Percentiles rank a stretch among this genome's conserved stretches.
Evolutionary conservation across 2,797 vertebrate species (phyloP).

Genomic region (Heliangelus exortis): DNA sequence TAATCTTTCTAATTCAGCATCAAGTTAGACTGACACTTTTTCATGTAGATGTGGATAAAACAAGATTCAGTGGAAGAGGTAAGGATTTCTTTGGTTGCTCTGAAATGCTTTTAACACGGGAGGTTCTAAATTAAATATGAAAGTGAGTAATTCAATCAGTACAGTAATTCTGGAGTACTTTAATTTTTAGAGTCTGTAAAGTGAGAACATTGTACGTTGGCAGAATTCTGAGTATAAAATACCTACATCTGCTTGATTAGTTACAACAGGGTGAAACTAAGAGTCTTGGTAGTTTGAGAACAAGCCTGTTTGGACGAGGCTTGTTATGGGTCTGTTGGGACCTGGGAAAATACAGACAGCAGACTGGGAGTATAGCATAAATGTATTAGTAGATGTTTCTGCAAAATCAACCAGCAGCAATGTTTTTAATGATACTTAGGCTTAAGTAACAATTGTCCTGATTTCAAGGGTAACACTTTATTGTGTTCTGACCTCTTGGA

Average conservation of each 20-base stretch:
- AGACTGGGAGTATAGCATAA: background rate
- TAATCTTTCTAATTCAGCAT: background rate
- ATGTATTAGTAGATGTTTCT: background rate
- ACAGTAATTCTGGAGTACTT: background rate
- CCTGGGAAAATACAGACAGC: background rate
- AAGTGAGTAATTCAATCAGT: background rate
- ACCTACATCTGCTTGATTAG: background rate
- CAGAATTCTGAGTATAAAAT: background rate
- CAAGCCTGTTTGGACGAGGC: background rate
- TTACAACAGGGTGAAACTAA: background rate
- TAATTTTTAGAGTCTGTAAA: background rate
- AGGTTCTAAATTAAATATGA: background rate
- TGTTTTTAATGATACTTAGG: background rate
- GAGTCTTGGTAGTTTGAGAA: background rate
- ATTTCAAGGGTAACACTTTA: background rate
- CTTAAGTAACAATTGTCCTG: background rate
- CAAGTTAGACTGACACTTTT: background rate
- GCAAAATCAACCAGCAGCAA: background rate
- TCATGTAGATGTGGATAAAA: background rate
- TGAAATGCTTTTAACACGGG: background rate
- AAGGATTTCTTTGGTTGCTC: background rate
- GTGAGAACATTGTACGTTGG: background rate
- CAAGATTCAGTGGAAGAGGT: background rate
- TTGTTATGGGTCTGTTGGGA: background rate
- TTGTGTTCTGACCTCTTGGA: background rate